Conservation (phyloP, 37 sponge, comb jelly and placozoan genomes). For the Spongia lamella region DNA sequence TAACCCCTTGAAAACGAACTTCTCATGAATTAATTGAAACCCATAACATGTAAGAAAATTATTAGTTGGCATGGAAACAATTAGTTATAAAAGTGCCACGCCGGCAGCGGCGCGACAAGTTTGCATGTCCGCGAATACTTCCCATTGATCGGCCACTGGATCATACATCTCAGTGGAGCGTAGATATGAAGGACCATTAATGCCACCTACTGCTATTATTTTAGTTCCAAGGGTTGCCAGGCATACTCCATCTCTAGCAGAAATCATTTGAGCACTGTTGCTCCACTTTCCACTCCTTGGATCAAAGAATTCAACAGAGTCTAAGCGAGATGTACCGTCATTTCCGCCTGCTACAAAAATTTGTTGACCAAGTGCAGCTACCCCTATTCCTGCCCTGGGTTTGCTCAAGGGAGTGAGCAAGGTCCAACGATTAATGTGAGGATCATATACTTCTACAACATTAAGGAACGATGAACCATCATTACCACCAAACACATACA, state of each 20-base stretch:
- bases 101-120: slow-evolving; percentile 94
- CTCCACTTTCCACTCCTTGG: slow-evolving; percentile 78
- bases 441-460: slow-evolving; percentile 91
- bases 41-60: too few species aligned
- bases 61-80: too few species aligned
- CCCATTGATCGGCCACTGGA: slow-evolving; percentile 80
- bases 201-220: slow-evolving; percentile 87
- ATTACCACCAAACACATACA: slow-evolving; percentile 93
- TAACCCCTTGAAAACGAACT: too few species aligned
- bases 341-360: slow-evolving; percentile 95
- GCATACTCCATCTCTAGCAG: slow-evolving; percentile 88
- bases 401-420: slow-evolving; percentile 75
- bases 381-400: slow-evolving; percentile 89
- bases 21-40: too few species aligned
- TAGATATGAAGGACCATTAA: slow-evolving; percentile 94
- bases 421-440: slow-evolving; percentile 91
- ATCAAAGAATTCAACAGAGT: slow-evolving; percentile 92
- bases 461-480: slow-evolving; percentile 92
- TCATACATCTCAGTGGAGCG: slow-evolving; percentile 81
- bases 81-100: slow-evolving; percentile 40
- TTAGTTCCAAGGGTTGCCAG: slow-evolving; percentile 68
- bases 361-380: slow-evolving; percentile 73
- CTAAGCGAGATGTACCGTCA: slow-evolving; percentile 87
- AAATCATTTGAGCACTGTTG: slow-evolving; percentile 68
- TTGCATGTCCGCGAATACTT: slow-evolving; percentile 77